Percentiles rank a stretch among this genome's conserved stretches.
phyloP scores from a whole-genome alignment of 2,888 invertebrate species.

The Tridacna crocea region DNA sequence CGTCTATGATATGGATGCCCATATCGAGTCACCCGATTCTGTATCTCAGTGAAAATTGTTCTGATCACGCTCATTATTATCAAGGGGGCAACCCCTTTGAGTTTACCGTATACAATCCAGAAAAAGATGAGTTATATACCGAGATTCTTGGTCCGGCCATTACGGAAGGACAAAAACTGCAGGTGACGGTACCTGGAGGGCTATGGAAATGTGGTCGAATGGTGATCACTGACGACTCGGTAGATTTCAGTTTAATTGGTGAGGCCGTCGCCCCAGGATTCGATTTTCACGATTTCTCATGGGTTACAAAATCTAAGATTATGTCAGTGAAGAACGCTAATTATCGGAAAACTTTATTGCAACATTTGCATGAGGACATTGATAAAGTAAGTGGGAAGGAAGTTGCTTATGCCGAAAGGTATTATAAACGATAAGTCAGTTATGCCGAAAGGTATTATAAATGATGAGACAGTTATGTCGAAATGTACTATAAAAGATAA shows the following conservation, averaged over 20 bases:
- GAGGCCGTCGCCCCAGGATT: conserved; percentile 22
- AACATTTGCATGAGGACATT: conserved; percentile 1
- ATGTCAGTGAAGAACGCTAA: background rate
- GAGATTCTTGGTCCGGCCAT: conserved; percentile 17
- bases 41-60: background rate
- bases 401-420: background rate
- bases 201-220: conserved; percentile 21
- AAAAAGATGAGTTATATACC: background rate
- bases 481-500: background rate
- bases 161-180: conserved; percentile 7
- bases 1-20: conserved; percentile 16
- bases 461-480: background rate
- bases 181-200: conserved; percentile 9
- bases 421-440: background rate
- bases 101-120: conserved; percentile 10
- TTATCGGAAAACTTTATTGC: background rate
- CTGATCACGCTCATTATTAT: conserved; percentile 4
- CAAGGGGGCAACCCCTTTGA: conserved; percentile 2
- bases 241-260: conserved; percentile 12
- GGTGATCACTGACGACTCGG: background rate
- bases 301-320: conserved; percentile 10
- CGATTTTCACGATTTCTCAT: conserved; percentile 22
- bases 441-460: conserved; percentile 9
- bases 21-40: background rate
- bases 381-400: background rate